phyloP scores from a whole-genome alignment of 2,797 vertebrate species.

The Morus bassanus region DNA sequence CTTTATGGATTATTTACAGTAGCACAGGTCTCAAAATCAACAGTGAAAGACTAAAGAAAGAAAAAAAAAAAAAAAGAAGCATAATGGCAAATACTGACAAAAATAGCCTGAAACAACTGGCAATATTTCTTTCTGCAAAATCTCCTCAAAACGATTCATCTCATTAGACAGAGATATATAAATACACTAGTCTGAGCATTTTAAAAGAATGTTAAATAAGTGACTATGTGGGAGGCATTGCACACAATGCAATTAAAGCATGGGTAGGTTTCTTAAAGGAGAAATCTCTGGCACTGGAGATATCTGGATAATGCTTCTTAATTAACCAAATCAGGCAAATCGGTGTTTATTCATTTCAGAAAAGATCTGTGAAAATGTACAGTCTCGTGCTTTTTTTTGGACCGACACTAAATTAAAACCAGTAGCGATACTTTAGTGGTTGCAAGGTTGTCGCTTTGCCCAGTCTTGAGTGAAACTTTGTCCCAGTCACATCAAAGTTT shows the following conservation, averaged over 20 bases:
- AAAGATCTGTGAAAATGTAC: background rate
- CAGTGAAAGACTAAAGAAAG: background rate
- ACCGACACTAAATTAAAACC: background rate
- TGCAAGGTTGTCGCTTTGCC: background rate
- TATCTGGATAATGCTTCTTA: background rate
- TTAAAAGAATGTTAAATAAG: constrained; percentile 1
- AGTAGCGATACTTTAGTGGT: background rate
- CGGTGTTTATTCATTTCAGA: background rate
- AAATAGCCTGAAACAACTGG: background rate
- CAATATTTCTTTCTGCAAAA: background rate
- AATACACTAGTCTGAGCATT: background rate
- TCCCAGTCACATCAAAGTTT: constrained; percentile 23
- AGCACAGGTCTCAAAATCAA: background rate
- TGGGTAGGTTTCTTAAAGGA: background rate
- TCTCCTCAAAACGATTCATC: background rate
- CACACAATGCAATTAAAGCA: constrained; percentile 10
- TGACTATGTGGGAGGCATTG: background rate
- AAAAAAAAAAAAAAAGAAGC: background rate
- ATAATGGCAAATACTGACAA: background rate
- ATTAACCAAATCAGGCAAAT: background rate
- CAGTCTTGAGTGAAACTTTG: constrained; percentile 28
- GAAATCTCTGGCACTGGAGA: background rate
- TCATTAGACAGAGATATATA: background rate
- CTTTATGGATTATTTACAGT: background rate
- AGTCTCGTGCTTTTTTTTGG: background rate